Evolutionary conservation across 2,888 invertebrate species (phyloP), one percentile per base, ranked within the genome.

Genomic region (Acanthopleura granulata): DNA sequence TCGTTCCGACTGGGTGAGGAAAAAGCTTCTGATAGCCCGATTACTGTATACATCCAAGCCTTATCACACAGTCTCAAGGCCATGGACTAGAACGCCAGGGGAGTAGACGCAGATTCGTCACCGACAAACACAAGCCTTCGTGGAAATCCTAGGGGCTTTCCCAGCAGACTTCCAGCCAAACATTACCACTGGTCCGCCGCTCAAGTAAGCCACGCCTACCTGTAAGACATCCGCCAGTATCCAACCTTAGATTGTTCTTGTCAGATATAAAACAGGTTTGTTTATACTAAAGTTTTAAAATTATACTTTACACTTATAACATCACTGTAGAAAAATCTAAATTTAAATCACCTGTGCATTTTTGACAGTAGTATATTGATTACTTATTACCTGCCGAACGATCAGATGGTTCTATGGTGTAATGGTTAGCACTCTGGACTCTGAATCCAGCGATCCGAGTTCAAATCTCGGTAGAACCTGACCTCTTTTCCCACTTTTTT

Each of bases 391-490:
- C 12, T 12, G 3, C 3, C 6, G 12, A 6, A 6, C 12, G 57
- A 57, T 9, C 40, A 40, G 40, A 40, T 18, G 69, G 69, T 69
- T 69, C 69, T 69, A 69, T 69, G 69, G 69, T 69, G 69, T 69
- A 69, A 69, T 69, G 69, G 69, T 69, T 69, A 69, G 69, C 69
- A 29, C 69, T 69, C 69, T 69, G 69, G 69, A 69, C 69, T 69
- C 69, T 69, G 69, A 69, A 69, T 69, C 69, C 69, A 69, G 69
- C 69, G 69, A 69, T 69, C 69, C 69, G 30, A 69, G 69, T 69
- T 69, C 69, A 69, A 30, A 69, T 69, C 69, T 69, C 69, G 69
- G 69, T 69, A 69, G 69, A 69, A 69, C 25, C 69, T 57, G 12
- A 22, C 4, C 12, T n/a, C 18, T 57, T 22, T 57, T 57, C 40